Conservation (phyloP, 2,113 vertebrate species). For the Condylura cristata region DNA sequence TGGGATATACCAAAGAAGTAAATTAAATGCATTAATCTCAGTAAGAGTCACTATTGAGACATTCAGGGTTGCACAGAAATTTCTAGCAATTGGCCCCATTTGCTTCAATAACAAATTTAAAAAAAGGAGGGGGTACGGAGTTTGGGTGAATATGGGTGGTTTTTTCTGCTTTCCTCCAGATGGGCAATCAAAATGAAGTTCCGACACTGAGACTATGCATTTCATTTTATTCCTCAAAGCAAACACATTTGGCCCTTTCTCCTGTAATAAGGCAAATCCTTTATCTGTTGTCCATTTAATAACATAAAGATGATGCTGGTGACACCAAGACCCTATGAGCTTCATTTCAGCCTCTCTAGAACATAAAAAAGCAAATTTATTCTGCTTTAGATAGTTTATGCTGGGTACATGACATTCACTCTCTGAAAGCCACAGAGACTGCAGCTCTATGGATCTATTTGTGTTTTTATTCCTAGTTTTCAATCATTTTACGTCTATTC, state of each 20-base stretch:
- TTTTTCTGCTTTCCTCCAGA: slow-evolving; percentile 38
- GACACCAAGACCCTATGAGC: slow-evolving; percentile 70
- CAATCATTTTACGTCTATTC: slow-evolving; percentile 18
- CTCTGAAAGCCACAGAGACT: slow-evolving; percentile 42
- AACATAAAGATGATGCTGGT: slow-evolving; percentile 79
- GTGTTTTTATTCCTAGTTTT: slow-evolving; percentile 60
- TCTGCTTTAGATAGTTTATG: slow-evolving; percentile 64
- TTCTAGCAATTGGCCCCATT: slow-evolving; percentile 86
- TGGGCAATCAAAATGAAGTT: slow-evolving; percentile 69
- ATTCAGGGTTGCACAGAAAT: slow-evolving; percentile 65
- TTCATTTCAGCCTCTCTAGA: slow-evolving; percentile 78
- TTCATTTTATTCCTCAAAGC: slow-evolving; percentile 75
- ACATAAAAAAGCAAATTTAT: slow-evolving; percentile 77
- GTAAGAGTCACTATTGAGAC: slow-evolving; percentile 65
- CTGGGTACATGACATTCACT: slow-evolving; percentile 43
- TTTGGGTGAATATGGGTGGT: neutral
- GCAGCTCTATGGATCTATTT: neutral
- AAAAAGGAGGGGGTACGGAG: neutral
- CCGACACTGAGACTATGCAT: slow-evolving; percentile 41
- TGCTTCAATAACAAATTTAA: slow-evolving; percentile 85
- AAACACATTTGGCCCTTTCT: slow-evolving; percentile 81
- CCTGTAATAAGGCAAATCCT: slow-evolving; percentile 82
- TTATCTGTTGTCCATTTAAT: slow-evolving; percentile 83
- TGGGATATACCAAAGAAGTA: slow-evolving; percentile 64
- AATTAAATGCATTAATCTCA: slow-evolving; percentile 86